Evolutionary conservation across 2,888 invertebrate genomes (phyloP).

Genomic region (Amiota mariae): DNA sequence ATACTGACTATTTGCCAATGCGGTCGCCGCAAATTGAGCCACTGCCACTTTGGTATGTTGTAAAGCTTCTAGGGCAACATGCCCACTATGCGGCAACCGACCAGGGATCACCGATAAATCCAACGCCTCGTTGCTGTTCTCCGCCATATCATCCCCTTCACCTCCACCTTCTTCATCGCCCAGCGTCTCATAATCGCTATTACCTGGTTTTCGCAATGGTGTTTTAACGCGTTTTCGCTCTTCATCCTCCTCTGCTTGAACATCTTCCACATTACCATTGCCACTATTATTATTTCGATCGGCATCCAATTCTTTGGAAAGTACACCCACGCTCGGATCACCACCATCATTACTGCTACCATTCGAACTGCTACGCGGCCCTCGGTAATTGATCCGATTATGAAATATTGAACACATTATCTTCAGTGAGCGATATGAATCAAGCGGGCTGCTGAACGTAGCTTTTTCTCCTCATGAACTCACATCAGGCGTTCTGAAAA

Average conservation of each 20-base stretch:
- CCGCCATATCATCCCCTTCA: conserved; percentile 33
- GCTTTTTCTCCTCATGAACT: conserved; percentile 33
- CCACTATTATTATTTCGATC: conserved; percentile 69
- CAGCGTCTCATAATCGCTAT: neutral
- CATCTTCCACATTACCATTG: conserved; percentile 35
- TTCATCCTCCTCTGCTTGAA: neutral
- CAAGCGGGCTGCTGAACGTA: conserved; percentile 37
- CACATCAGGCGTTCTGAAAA: neutral
- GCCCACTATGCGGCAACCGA: conserved; percentile 74
- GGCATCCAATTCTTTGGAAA: conserved; percentile 68
- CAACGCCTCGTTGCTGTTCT: conserved; percentile 68
- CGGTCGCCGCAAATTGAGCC: conserved; percentile 93
- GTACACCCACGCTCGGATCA: conserved; percentile 46
- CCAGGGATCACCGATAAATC: conserved; percentile 68
- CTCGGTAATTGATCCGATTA: conserved; percentile 72
- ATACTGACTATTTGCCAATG: conserved; percentile 82
- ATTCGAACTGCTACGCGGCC: conserved; percentile 62
- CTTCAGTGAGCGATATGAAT: conserved; percentile 29
- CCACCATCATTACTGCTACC: conserved; percentile 40
- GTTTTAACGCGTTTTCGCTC: neutral
- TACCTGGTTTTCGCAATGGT: neutral
- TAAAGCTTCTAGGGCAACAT: conserved; percentile 92
- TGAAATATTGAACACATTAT: conserved; percentile 72
- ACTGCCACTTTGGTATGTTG: conserved; percentile 87
- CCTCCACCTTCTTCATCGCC: neutral